phyloP scores from a whole-genome alignment of 2,113 vertebrate genomes.

The Daubentonia madagascariensis region DNA sequence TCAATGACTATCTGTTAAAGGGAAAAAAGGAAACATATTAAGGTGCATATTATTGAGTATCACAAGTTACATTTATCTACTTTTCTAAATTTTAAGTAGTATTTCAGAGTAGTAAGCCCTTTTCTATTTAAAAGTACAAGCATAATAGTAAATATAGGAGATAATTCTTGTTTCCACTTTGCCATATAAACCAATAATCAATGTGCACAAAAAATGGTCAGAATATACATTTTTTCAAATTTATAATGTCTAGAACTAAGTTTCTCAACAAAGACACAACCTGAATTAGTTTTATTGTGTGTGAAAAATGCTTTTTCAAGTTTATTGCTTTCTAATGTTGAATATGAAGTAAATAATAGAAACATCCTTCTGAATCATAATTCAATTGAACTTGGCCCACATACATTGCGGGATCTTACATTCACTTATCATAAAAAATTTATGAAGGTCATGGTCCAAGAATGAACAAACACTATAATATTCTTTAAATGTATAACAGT shows the following conservation, averaged over 20 bases:
- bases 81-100: neutral
- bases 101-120: neutral
- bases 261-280: neutral
- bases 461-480: slow-evolving; percentile 21
- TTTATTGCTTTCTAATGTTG: neutral
- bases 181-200: neutral
- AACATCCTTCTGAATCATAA: neutral
- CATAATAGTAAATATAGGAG: neutral
- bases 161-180: neutral
- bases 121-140: neutral
- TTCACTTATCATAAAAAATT: neutral
- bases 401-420: neutral
- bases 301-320: neutral
- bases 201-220: neutral
- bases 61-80: neutral
- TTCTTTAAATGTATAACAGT: neutral
- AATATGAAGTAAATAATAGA: neutral
- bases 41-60: neutral
- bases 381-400: neutral
- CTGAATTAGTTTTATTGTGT: neutral
- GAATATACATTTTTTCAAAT: neutral
- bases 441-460: neutral
- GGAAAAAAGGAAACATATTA: neutral
- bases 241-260: neutral
- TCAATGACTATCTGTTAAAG: neutral